Evolutionary conservation across 2,888 invertebrate genomes (phyloP), one percentile per base, ranked within the genome.

Genomic region (Acrocera orbiculus): DNA sequence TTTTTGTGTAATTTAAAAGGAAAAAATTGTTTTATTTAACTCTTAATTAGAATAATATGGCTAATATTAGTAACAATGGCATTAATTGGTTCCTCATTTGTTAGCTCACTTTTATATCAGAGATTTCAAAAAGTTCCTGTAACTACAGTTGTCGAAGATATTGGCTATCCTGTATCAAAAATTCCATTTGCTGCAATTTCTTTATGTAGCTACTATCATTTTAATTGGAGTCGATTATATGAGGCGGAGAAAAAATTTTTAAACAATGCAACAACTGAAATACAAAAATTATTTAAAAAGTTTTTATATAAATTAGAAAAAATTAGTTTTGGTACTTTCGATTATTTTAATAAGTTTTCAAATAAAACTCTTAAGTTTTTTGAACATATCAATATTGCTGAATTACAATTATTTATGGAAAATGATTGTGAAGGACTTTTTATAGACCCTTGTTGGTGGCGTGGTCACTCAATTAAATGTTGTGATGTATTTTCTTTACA

Each of bases 401-500:
- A 42, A 0, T 27, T 58, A 36, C 47, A 46, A 1, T 0, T 26
- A 0, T 51, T 51, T 27, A 23, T 56, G 27, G 34, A 44, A 1
- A 42, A 46, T n/a, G 25, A 24, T 1, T 64, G 64, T 37, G 47
- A 58, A 16, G 63, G 63, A 14, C 41, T 65, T 2, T 44, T 42
- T 5, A 37, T 42, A 1, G 46, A 41, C 0, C 38, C 42, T 3
- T 66, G 65, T 36, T 49, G 45, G 44, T 66, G 64, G 63, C 52
- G 62, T 0, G 51, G 52, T 28, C 34, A 43, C 13, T 34, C 44
- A 11, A 50, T 56, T 23, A 43, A 61, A 19, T 66, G 66, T 31
- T 64, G 65, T 40, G 52, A 57, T 2, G 45, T 53, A 13, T 63
- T 65, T 36, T 46, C 58, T 26, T 35, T 52, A 15, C 64, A 64